A percentile compares a stretch with the other conserved stretches of the same genome.
Evolutionary conservation across 2,797 vertebrate species (phyloP).

Genomic region (Huso huso): DNA sequence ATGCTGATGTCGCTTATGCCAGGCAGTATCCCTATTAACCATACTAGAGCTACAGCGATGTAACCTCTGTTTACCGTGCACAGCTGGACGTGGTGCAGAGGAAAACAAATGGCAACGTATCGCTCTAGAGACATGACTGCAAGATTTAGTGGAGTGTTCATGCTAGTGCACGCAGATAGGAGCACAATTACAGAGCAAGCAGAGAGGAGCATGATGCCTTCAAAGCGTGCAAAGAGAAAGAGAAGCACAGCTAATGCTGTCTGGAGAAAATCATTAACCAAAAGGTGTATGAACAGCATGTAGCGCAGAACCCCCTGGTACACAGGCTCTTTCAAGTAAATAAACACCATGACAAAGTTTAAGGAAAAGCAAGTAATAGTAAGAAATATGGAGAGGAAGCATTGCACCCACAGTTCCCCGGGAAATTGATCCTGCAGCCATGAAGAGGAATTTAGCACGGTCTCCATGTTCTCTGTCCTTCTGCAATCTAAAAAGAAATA

Average conservation of each 20-base stretch:
- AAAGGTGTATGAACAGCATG: constrained; percentile 16
- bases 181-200: constrained; percentile 14
- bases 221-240: constrained; percentile 6
- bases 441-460: too few relatives aligned
- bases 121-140: constrained; percentile 20
- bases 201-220: constrained; percentile 2
- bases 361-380: too few relatives aligned
- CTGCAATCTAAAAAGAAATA: too few relatives aligned
- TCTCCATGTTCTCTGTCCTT: too few relatives aligned
- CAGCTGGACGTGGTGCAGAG: constrained; percentile 21
- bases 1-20: constrained; percentile 6
- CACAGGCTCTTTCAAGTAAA: constrained; percentile 15
- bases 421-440: too few relatives aligned
- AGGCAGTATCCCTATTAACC: constrained; percentile 14
- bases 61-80: constrained; percentile 16
- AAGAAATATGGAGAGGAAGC: too few relatives aligned
- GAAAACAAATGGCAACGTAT: constrained; percentile 21
- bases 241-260: background rate
- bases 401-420: too few relatives aligned
- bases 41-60: constrained; percentile 12
- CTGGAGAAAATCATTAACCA: constrained; percentile 20
- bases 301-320: constrained; percentile 16
- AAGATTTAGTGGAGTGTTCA: constrained; percentile 21
- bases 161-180: background rate
- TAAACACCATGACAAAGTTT: constrained; percentile 7